Base-by-base conservation (phyloP, 2,113 vertebrate genomes). In the Varanus komodoensis region DNA sequence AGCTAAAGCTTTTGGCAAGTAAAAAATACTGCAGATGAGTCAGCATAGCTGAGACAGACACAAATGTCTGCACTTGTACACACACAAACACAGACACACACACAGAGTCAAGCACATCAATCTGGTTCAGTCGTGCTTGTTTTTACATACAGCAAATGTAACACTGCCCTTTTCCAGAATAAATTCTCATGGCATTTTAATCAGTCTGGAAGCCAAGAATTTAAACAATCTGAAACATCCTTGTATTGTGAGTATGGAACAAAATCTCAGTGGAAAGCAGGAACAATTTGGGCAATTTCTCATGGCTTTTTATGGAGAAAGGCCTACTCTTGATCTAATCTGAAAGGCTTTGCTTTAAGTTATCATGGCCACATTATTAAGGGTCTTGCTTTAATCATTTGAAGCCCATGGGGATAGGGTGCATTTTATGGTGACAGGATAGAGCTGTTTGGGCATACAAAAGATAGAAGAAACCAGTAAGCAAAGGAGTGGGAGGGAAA, bases 11-110 rank as follows among this genome's bases (percentile, higher is more conserved):
- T 84, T 64, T 95, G 95, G 94, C 94, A 96, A 92, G 93, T 86
- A 91, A 91, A 81, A 94, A 14, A 1, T 90, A 64, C 80, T 93
- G 94, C 94, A 94, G 93, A 95, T 96, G 95, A 93, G 88, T 94
- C 69, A 0, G 89, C 91, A 93, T 93, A 96, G 93, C 93, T 93
- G 93, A 95, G 93, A 69, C 94, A 87, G 38, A 44, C 38, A 44
- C 38, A 44, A 44, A 44, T 44, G 38, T 44, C 38, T 44, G 38
- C 3, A 3, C 38, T 44, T 83, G 88, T 6, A 82, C 91, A 95
- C 93, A 94, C 93, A 54, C 48, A 17, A 23, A 44, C 15, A 50
- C 3, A 21, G 17, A 78, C 19, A 86, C 19, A 86, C 9, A 77
- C 50, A 68, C 8, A 52, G 8, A 88, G 78, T 25, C 9, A 89